A percentile compares a stretch with the other conserved stretches of the same genome.
These are phyloP conservation scores for Spheniscus mendiculus DNA, from an alignment of 2,113 vertebrate species.

Conservation along the genomic window DNA sequence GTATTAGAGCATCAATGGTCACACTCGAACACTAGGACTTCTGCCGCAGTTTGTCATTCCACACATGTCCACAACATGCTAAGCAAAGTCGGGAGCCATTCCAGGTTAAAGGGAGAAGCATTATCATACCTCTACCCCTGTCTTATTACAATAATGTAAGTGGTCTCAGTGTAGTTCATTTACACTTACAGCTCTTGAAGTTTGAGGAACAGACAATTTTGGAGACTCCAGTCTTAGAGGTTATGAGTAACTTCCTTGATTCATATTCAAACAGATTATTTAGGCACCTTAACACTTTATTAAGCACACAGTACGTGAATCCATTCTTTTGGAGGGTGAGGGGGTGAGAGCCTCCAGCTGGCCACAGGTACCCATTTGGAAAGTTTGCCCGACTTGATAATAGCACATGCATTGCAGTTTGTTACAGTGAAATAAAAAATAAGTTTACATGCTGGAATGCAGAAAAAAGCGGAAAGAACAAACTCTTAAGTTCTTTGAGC, in stretches of 20 bases:
- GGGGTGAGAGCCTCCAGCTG: neutral
- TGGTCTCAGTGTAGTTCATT: neutral
- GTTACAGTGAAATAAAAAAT: neutral
- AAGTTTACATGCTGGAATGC: neutral
- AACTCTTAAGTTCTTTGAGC: neutral
- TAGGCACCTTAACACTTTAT: neutral
- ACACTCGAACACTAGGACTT: neutral
- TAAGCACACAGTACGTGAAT: neutral
- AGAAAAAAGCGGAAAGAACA: neutral
- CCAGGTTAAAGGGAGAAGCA: neutral
- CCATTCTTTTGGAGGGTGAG: neutral
- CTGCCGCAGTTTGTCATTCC: neutral
- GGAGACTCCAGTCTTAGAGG: neutral
- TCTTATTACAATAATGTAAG: neutral
- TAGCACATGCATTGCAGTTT: neutral
- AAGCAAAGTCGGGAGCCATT: neutral
- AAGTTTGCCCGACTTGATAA: neutral
- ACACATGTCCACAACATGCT: neutral
- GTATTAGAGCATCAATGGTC: neutral
- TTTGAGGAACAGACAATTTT: neutral
- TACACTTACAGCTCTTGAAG: neutral
- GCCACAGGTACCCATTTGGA: neutral
- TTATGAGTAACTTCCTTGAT: neutral
- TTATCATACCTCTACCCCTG: neutral
- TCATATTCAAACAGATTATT: neutral